Evolutionary conservation across 2,113 vertebrate genomes (phyloP).

Genomic region (Gymnobelideus leadbeateri): DNA sequence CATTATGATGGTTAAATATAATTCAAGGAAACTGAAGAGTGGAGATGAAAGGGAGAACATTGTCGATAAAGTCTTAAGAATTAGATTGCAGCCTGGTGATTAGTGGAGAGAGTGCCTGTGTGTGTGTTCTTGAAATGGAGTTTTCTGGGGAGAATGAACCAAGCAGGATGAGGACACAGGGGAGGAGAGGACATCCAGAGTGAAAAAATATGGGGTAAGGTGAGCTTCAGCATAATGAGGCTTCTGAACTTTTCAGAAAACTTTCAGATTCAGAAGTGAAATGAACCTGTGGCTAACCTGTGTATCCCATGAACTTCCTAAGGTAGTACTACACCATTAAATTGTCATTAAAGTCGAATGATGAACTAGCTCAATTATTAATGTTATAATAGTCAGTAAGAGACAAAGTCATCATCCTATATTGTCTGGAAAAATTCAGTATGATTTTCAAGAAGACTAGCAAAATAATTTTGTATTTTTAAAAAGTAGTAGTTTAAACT

Average conservation of each 20-base stretch:
- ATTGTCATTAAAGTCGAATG: not conserved
- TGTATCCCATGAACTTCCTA: not conserved
- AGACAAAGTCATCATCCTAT: not conserved
- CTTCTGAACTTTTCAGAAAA: not conserved
- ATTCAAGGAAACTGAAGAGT: not conserved
- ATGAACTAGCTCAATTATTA: not conserved
- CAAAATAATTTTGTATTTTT: not conserved
- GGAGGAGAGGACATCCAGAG: not conserved
- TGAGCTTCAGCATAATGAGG: not conserved
- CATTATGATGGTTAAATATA: not conserved
- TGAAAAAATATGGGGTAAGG: not conserved
- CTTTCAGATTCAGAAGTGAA: not conserved
- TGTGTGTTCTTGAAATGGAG: not conserved
- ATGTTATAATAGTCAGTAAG: not conserved
- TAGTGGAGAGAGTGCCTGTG: not conserved
- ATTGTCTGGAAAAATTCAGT: not conserved
- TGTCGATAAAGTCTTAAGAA: not conserved
- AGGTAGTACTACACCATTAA: not conserved
- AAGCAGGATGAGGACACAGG: not conserved
- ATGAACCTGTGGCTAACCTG: no score
- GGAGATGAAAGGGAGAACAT: not conserved
- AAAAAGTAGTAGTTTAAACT: not conserved
- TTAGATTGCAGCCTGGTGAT: not conserved
- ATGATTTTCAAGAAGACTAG: not conserved
- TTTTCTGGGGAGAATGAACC: not conserved